Conservation (phyloP, 53 echinoderm and acorn worm species). For the Holothuria scabra region DNA sequence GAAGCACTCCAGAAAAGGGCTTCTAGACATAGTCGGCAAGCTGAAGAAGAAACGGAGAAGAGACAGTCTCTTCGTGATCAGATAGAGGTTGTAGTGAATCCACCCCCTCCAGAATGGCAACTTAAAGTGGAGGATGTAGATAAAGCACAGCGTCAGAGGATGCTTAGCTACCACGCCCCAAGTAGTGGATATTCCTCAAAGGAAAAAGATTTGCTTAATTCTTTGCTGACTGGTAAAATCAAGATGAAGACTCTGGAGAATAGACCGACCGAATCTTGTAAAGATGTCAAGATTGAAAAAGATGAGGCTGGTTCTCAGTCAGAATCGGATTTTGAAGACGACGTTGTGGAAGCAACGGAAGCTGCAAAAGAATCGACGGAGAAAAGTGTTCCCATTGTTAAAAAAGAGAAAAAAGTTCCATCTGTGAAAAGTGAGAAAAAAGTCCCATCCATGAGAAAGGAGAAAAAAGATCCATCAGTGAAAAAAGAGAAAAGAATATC, state of each 20-base stretch:
- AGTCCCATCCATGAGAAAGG: too few relatives aligned
- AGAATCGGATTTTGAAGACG: conserved; percentile 14
- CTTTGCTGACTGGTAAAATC: conserved; percentile 19
- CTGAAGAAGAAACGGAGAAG: not conserved
- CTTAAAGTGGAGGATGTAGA: conserved; percentile 57
- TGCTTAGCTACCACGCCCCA: conserved; percentile 19
- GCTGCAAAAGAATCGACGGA: not conserved
- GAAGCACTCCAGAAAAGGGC: conserved; percentile 20
- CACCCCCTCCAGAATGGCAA: conserved; percentile 75
- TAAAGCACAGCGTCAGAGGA: conserved; percentile 10
- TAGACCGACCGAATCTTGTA: not conserved
- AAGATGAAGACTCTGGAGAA: conserved; percentile 19
- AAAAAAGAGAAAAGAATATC: too few relatives aligned
- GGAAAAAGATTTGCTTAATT: conserved; percentile 28
- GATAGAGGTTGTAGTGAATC: conserved; percentile 74
- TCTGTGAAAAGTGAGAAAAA: too few relatives aligned
- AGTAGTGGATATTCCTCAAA: conserved; percentile 32
- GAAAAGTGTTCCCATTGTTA: not conserved
- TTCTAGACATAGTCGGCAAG: not conserved
- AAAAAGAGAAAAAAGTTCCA: not conserved
- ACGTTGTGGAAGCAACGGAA: not conserved
- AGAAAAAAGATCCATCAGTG: not conserved
- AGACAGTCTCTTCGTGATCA: conserved; percentile 15
- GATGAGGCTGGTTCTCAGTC: conserved; percentile 5
- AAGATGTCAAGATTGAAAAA: not conserved